Evolutionary conservation across 2,113 vertebrate genomes (phyloP), one percentile per base, ranked within the genome.

Genomic region (Petaurus breviceps): DNA sequence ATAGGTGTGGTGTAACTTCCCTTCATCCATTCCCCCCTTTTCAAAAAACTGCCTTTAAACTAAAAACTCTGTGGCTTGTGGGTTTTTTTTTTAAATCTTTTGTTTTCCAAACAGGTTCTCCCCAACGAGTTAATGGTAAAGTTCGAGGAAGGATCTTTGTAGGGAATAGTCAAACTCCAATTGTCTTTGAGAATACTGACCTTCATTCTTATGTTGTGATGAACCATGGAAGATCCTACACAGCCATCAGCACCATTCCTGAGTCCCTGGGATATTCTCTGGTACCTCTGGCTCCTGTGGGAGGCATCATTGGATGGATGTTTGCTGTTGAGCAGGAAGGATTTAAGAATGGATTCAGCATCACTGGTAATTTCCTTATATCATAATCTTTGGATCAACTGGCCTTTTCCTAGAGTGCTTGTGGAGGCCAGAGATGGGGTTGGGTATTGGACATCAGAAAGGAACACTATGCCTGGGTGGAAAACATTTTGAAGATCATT

Each of bases 161-260:
- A 8, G 99, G 99, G 8, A 98, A 93, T 94, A 99, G 98, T 91
- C 98, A 98, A 0, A 54, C 98, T 54, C 99, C 99, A 0, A 54
- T 99, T 49, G 95, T 97, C 54, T 99, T 99, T 19, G 99, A 97
- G 95, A 98, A 99, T 97, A 99, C 99, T 0, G 99, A 99, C 95
- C 99, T 99, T 51, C 99, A 99, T 97, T 99, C 99, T 0, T 99
- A 99, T 0, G 99, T 99, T 92, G 99, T 99, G 96, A 99, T 99
- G 91, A 99, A 99, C 50, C 99, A 99, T 2, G 99, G 99, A 0
- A 99, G 99, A 4, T 99, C 99, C 19, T 99, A 99, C 84, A 99
- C 99, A 1, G 99, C 99, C 93, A 99, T 99, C 98, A 99, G 99
- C 98, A 99, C 99, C 97, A 99, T 99, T 94, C 99, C 99, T 0